These are phyloP conservation scores for Malurus melanocephalus DNA, from an alignment of 2,113 vertebrate genomes.

Conservation along the genomic window DNA sequence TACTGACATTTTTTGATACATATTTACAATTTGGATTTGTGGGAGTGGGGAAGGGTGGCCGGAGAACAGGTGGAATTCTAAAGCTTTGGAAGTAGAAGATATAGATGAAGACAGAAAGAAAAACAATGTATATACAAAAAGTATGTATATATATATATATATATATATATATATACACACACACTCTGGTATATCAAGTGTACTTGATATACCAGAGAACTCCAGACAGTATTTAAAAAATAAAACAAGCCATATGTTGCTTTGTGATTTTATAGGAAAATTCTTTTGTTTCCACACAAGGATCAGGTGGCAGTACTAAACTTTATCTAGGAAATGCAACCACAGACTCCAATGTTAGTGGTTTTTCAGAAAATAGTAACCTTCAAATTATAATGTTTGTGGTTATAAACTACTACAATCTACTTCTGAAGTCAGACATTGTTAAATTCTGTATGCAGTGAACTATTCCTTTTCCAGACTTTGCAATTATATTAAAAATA, in stretches of 20 bases:
- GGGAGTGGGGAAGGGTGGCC: neutral
- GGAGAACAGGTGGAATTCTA: neutral
- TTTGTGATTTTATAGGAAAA: slow-evolving; percentile 29
- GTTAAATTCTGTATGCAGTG: neutral
- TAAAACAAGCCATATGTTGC: neutral
- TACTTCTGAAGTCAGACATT: slow-evolving; percentile 41
- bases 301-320: slow-evolving; percentile 58
- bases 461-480: neutral
- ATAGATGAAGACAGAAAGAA: neutral
- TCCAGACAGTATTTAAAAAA: slow-evolving; percentile 22
- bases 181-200: neutral
- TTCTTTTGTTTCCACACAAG: slow-evolving; percentile 49
- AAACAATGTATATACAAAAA: neutral
- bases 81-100: neutral
- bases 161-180: no score
- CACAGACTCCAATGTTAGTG: slow-evolving; percentile 57
- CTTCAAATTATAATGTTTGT: slow-evolving; percentile 63
- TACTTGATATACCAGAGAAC: neutral
- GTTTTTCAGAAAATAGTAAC: slow-evolving; percentile 53
- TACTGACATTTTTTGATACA: neutral
- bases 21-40: neutral
- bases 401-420: slow-evolving; percentile 51
- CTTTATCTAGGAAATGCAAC: slow-evolving; percentile 65
- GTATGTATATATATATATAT: no score
- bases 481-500: slow-evolving; percentile 37